These are phyloP conservation scores for Ischnura elegans DNA, from an alignment of 2,888 invertebrate genomes.

Conservation along the genomic window DNA sequence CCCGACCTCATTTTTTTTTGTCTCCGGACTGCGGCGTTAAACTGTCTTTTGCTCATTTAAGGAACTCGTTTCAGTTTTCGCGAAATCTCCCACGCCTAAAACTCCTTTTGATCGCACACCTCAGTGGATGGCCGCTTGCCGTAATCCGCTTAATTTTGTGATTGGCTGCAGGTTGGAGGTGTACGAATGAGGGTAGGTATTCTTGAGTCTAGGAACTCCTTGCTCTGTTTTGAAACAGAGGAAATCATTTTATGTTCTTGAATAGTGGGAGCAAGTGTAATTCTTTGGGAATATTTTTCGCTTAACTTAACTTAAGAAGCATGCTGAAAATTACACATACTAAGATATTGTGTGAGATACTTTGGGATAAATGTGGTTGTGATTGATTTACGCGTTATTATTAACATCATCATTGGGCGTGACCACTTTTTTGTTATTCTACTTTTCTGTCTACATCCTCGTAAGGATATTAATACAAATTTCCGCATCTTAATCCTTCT, in stretches of 20 bases:
- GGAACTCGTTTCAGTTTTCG: not conserved
- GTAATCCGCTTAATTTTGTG: not conserved
- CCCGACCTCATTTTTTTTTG: not conserved
- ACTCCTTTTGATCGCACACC: not conserved
- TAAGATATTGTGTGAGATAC: no score
- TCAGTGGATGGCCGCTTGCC: not conserved
- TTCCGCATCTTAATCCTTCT: no score
- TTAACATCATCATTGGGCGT: no score
- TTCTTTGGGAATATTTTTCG: no score
- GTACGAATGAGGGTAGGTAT: not conserved
- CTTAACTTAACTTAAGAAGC: no score
- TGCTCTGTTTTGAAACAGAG: not conserved
- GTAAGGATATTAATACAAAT: no score
- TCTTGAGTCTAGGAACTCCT: not conserved
- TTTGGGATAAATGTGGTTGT: no score
- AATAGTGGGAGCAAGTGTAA: no score
- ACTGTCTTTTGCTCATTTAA: not conserved
- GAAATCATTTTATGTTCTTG: not conserved
- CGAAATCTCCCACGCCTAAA: not conserved
- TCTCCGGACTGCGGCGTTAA: not conserved
- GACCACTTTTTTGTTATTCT: no score
- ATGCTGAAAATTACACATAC: no score
- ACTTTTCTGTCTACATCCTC: no score
- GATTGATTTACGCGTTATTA: no score
- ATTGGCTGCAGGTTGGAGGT: not conserved